phyloP scores from a whole-genome alignment of 2,797 vertebrate genomes.

The Melanotaenia maccullochi region DNA sequence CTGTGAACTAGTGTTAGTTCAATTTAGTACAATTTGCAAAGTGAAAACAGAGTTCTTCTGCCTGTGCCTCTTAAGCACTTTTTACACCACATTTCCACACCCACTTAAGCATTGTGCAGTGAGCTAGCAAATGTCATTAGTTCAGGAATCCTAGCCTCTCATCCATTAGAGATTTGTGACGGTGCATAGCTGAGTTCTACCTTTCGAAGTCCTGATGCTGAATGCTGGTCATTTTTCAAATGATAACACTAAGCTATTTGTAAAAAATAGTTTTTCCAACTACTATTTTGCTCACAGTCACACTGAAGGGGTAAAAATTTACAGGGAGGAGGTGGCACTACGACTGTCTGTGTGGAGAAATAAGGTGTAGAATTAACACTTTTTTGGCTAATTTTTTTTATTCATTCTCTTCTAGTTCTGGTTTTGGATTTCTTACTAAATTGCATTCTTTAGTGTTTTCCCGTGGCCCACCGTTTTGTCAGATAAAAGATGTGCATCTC shows the following conservation, averaged over 20 bases:
- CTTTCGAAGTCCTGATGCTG: neutral
- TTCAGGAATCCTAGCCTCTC: slow-evolving; percentile 58
- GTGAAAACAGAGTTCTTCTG: slow-evolving; percentile 13
- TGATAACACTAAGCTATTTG: neutral
- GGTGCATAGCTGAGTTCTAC: slow-evolving; percentile 38
- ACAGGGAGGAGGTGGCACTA: neutral
- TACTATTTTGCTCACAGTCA: slow-evolving; percentile 4
- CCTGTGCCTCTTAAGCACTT: slow-evolving; percentile 6
- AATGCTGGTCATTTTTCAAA: slow-evolving; percentile 2
- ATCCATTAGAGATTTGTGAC: slow-evolving; percentile 50
- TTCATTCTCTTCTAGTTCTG: slow-evolving; percentile 6
- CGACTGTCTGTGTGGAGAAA: slow-evolving; percentile 12
- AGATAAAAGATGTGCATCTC: slow-evolving; percentile 26
- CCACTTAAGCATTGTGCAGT: slow-evolving; percentile 47
- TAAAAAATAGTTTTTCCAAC: neutral
- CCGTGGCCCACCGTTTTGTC: slow-evolving; percentile 11
- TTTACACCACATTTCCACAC: slow-evolving; percentile 27
- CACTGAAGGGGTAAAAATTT: neutral
- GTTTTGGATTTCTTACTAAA: slow-evolving; percentile 1
- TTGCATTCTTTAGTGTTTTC: slow-evolving; percentile 6
- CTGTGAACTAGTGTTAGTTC: neutral
- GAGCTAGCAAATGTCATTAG: slow-evolving; percentile 62
- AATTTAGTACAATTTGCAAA: neutral
- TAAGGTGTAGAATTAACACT: slow-evolving; percentile 2
- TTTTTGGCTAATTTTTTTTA: neutral